phyloP scores from a whole-genome alignment of 2,797 vertebrate genomes.

The Falco cherrug region DNA sequence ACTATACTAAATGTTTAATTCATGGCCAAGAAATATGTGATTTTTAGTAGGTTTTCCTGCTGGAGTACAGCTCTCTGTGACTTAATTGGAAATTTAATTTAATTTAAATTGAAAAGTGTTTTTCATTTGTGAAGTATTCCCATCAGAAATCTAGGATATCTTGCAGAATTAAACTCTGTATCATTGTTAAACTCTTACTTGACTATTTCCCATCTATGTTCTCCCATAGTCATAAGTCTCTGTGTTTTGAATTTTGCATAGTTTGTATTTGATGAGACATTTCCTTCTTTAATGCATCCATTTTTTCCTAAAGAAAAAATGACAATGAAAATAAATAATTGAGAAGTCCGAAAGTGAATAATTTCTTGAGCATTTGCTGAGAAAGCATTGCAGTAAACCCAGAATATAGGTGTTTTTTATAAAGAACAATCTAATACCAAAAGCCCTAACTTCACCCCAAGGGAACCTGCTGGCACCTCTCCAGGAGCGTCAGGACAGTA shows the following conservation, averaged over 20 bases:
- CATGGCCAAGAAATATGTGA: constrained; percentile 27
- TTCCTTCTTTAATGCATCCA: neutral
- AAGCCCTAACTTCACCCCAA: neutral
- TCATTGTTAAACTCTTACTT: constrained; percentile 33
- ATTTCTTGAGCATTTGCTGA: constrained; percentile 10
- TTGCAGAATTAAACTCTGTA: constrained; percentile 64
- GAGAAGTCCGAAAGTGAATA: neutral
- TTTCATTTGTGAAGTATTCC: constrained; percentile 75
- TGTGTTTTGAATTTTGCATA: constrained; percentile 2
- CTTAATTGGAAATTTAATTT: constrained; percentile 78
- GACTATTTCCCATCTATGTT: constrained; percentile 7
- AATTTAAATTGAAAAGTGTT: constrained; percentile 74
- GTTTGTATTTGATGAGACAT: neutral
- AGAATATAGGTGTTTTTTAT: neutral
- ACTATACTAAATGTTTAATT: constrained; percentile 51
- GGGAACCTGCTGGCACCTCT: neutral
- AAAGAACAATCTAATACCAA: neutral
- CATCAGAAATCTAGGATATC: constrained; percentile 55
- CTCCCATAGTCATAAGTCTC: neutral
- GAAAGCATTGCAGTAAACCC: neutral
- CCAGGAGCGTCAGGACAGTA: neutral
- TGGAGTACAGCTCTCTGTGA: constrained; percentile 64
- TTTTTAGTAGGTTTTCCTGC: constrained; percentile 60
- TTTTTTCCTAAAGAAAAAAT: neutral
- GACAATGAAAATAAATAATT: constrained; percentile 27